phyloP scores from a whole-genome alignment of 2,888 invertebrate genomes.

The Nemotelus pantherinus region DNA sequence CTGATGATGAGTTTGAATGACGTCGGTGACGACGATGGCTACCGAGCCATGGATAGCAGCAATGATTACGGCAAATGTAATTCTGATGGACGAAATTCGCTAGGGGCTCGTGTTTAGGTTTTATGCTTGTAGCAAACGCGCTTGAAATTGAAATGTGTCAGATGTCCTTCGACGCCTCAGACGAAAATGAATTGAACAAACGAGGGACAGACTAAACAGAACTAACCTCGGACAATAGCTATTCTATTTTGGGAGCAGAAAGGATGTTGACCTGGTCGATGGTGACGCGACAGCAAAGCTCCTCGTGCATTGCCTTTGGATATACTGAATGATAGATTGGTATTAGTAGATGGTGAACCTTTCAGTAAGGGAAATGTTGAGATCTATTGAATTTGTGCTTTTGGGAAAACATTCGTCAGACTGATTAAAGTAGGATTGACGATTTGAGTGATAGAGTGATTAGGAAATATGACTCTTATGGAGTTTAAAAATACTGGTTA shows the following conservation, averaged over 20 bases:
- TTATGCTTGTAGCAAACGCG: background rate
- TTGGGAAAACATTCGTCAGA: no score
- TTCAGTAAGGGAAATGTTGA: no score
- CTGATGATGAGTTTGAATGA: slow-evolving; percentile 1
- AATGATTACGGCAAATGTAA: slow-evolving; percentile 22
- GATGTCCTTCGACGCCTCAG: background rate
- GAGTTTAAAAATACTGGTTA: no score
- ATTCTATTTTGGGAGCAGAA: background rate
- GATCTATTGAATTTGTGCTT: no score
- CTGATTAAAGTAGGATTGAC: no score
- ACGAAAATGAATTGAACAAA: background rate
- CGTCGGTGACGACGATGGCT: background rate
- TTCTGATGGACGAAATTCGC: slow-evolving; percentile 10
- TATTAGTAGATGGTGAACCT: no score
- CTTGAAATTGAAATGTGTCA: no score
- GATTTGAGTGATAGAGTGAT: no score
- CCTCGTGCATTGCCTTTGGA: no score
- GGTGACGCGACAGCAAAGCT: background rate
- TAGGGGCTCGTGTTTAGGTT: slow-evolving; percentile 10
- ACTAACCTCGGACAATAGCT: slow-evolving; percentile 39
- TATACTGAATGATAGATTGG: no score
- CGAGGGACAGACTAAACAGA: slow-evolving; percentile 36
- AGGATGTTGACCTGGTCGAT: background rate
- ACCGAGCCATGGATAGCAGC: background rate
- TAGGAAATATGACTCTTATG: no score